Evolutionary conservation across 2,888 invertebrate genomes (phyloP).

Genomic region (Eupithecia abbreviata): DNA sequence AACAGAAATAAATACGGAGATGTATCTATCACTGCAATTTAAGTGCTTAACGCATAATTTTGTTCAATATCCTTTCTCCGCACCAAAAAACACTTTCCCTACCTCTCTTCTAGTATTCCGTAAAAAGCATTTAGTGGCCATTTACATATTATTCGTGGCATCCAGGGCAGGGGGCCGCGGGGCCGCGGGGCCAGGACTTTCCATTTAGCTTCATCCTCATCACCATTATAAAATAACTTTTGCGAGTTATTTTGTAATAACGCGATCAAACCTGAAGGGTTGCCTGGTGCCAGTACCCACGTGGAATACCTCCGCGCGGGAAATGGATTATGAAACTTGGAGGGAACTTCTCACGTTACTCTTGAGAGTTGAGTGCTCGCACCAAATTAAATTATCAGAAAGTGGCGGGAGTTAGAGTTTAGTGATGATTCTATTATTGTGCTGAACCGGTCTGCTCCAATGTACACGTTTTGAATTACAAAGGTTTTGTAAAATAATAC

Average conservation of each 20-base stretch:
- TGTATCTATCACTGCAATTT: neutral
- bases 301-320: neutral
- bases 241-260: slow-evolving; percentile 5
- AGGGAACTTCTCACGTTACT: neutral
- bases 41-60: neutral
- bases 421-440: neutral
- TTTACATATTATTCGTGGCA: slow-evolving; percentile 54
- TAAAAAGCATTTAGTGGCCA: slow-evolving; percentile 50
- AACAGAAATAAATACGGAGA: neutral
- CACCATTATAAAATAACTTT: slow-evolving; percentile 1
- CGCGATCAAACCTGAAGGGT: neutral
- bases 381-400: neutral
- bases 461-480: neutral
- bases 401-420: neutral
- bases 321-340: neutral
- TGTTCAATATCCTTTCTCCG: neutral
- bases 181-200: slow-evolving; percentile 18
- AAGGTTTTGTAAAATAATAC: neutral
- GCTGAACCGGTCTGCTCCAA: neutral
- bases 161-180: neutral
- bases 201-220: slow-evolving; percentile 20
- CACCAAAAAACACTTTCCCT: slow-evolving; percentile 10
- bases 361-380: neutral
- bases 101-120: slow-evolving; percentile 8
- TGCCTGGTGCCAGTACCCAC: neutral